Conservation (phyloP, 2,113 vertebrate species). For the Physeter macrocephalus region DNA sequence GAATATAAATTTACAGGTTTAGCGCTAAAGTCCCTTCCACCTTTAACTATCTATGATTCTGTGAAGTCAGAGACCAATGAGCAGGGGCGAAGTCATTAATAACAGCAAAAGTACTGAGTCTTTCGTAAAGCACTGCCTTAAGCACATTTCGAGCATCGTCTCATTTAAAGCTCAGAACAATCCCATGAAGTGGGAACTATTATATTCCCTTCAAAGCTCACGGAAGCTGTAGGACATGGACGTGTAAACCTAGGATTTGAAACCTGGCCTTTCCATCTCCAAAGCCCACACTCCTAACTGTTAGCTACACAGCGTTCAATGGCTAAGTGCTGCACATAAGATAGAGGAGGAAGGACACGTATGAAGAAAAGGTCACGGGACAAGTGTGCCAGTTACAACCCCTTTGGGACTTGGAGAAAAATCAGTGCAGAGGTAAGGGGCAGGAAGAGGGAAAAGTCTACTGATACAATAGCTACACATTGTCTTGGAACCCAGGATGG, state of each 20-base stretch:
- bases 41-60: background rate
- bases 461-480: background rate
- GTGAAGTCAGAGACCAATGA: background rate
- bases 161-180: background rate
- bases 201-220: background rate
- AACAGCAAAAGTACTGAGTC: background rate
- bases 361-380: background rate
- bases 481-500: background rate
- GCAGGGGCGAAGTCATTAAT: background rate
- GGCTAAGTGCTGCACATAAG: background rate
- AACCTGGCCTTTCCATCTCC: background rate
- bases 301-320: background rate
- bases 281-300: background rate
- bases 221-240: accelerated
- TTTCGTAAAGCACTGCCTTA: background rate
- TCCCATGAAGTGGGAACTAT: no score
- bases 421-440: background rate
- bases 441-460: background rate
- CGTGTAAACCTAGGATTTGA: background rate
- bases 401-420: background rate
- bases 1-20: background rate
- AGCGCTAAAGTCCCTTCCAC: background rate
- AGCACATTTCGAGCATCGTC: background rate
- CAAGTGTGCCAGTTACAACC: background rate
- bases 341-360: background rate